These are phyloP conservation scores for Carcinoscorpius rotundicauda DNA, from an alignment of 1,140 invertebrate species.

Conservation along the genomic window DNA sequence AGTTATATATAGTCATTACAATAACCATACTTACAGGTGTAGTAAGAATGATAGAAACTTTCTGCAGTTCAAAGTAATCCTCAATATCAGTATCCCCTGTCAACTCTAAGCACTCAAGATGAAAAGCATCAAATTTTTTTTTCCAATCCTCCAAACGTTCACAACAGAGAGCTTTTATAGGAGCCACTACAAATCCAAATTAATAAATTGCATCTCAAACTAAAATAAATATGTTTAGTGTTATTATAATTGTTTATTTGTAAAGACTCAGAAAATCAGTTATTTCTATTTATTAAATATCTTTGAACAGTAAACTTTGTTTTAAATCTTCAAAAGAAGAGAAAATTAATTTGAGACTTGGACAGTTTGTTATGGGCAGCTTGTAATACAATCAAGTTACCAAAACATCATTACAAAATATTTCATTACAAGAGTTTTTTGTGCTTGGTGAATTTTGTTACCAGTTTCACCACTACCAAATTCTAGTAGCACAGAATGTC, in stretches of 20 bases:
- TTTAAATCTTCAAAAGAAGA: no score
- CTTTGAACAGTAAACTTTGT: background rate
- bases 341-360: no score
- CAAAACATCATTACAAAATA: no score
- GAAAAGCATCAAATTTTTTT: conserved; percentile 48
- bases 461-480: no score
- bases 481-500: no score
- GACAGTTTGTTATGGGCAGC: no score
- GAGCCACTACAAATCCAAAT: conserved; percentile 49
- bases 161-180: conserved; percentile 61
- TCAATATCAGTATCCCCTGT: conserved; percentile 60
- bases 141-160: conserved; percentile 59
- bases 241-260: conserved; percentile 24
- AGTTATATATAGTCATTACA: no score
- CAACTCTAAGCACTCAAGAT: conserved; percentile 50
- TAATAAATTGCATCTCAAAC: conserved; percentile 12
- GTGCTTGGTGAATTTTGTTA: no score
- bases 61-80: conserved; percentile 39
- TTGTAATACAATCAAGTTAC: no score
- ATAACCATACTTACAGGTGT: conserved; percentile 43
- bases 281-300: background rate
- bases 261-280: background rate
- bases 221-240: conserved; percentile 20
- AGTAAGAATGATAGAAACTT: conserved; percentile 52
- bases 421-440: no score